Conservation (phyloP, 2,113 vertebrate genomes). For the Mastomys natalensis region DNA sequence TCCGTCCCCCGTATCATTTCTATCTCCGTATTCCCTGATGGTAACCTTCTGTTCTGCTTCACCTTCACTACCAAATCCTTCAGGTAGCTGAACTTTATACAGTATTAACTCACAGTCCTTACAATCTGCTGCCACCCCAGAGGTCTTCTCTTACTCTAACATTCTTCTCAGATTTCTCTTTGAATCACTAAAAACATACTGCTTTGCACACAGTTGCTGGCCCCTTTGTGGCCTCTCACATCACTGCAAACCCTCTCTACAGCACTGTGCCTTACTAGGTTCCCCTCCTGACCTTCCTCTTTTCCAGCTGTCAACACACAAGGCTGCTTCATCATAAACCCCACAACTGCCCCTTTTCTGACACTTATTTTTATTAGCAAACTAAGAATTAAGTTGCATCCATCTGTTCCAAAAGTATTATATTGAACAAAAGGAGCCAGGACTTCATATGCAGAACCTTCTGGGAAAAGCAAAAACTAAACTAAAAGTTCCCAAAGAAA, state of each 20-base stretch:
- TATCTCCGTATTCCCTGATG: background rate
- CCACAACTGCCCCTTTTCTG: background rate
- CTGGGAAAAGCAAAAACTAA: constrained; percentile 11
- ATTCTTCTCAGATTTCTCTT: constrained; percentile 39
- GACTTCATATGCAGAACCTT: constrained; percentile 27
- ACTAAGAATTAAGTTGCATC: background rate
- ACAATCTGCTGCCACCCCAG: background rate
- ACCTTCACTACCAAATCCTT: background rate
- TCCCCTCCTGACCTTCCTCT: background rate
- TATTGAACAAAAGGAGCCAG: constrained; percentile 1
- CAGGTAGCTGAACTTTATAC: background rate
- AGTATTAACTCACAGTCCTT: constrained; percentile 1
- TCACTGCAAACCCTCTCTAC: no score
- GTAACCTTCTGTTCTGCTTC: background rate
- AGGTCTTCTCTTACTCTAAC: background rate
- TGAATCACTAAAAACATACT: background rate
- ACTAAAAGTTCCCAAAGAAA: background rate
- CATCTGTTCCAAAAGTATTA: background rate
- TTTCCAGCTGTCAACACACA: background rate
- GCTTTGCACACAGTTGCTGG: background rate
- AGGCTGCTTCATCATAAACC: background rate
- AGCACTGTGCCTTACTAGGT: background rate
- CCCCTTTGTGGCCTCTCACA: background rate
- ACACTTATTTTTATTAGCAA: background rate
- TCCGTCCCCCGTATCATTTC: background rate